A percentile compares a stretch with the other conserved stretches of the same genome.
Evolutionary conservation across 2,797 vertebrate species (phyloP).

Genomic region (Nannoperca australis): DNA sequence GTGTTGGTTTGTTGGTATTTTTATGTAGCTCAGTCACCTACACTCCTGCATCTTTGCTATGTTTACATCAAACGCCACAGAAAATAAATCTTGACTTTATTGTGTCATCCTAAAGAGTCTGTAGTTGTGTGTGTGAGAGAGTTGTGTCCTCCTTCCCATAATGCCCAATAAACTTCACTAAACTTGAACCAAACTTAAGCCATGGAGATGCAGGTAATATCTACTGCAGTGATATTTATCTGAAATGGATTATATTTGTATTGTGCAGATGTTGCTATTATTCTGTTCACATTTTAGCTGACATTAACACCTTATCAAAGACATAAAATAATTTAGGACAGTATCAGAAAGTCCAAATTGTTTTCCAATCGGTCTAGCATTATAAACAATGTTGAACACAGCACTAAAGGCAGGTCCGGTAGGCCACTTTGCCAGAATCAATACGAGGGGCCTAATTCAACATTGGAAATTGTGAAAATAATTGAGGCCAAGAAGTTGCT

Average conservation of each 20-base stretch:
- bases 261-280: not conserved
- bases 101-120: not conserved
- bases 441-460: constrained; percentile 16
- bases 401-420: not conserved
- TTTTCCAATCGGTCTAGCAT: not conserved
- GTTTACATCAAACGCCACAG: not conserved
- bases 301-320: not conserved
- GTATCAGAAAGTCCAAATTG: not conserved
- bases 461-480: constrained; percentile 15
- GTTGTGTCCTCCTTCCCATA: not conserved
- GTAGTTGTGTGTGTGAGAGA: not conserved
- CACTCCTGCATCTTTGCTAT: not conserved
- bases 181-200: not conserved
- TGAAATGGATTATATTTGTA: not conserved
- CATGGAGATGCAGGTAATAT: not conserved
- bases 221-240: not conserved
- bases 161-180: not conserved
- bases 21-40: not conserved
- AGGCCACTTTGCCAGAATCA: constrained; percentile 7
- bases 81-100: not conserved
- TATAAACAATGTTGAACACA: constrained; percentile 1
- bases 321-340: not conserved
- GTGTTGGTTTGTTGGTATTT: not conserved
- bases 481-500: constrained; percentile 26
- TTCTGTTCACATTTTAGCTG: not conserved